Evolutionary conservation across 2,113 vertebrate species (phyloP), one percentile per base, ranked within the genome.

Genomic region (Butastur rufipennis): DNA sequence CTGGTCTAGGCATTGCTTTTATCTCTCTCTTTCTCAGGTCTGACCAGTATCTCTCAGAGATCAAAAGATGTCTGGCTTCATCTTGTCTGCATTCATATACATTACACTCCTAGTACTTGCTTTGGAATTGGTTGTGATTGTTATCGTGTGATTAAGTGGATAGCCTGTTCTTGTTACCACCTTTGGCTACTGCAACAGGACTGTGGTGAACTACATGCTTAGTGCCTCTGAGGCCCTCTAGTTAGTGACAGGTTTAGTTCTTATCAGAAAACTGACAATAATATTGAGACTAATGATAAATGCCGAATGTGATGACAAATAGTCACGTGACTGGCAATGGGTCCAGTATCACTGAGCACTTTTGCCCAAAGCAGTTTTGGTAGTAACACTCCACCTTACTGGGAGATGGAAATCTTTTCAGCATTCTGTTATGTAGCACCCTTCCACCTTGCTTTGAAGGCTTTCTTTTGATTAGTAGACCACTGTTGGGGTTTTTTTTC

Each of bases 1-100:
- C 59, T 78, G 38, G 42, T 73, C 53, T 70, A 77, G 62, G 78
- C 27, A 45, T 27, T 58, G 11, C 18, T 79, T 86, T 78, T 93
- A 14, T 89, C 42, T 74, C 45, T 62, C 34, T 80, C 14, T 66
- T 90, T 96, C 85, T 85, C 70, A 67, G 34, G 56, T 72, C 65
- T 96, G 84, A 94, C n/a, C 70, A 90, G 23, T 65, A 52, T 59
- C 78, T 93, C 52, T 90, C 21, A 40, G 70, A 96, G 73, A 96
- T 96, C 43, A 72, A 75, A 79, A 86, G 65, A 81, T 93, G 87
- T 96, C 93, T 97, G 65, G 21, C 70, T 94, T 89, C 78, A 56
- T 79, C 70, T 79, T 68, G 52, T 87, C 73, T 94, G 81, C 36
- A 32, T 79, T 63, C 56, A 48, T n/a, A 62, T n/a, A 45, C 25